These are phyloP conservation scores for Macrobrachium rosenbergii DNA, from an alignment of 1,140 invertebrate genomes.

Conservation along the genomic window DNA sequence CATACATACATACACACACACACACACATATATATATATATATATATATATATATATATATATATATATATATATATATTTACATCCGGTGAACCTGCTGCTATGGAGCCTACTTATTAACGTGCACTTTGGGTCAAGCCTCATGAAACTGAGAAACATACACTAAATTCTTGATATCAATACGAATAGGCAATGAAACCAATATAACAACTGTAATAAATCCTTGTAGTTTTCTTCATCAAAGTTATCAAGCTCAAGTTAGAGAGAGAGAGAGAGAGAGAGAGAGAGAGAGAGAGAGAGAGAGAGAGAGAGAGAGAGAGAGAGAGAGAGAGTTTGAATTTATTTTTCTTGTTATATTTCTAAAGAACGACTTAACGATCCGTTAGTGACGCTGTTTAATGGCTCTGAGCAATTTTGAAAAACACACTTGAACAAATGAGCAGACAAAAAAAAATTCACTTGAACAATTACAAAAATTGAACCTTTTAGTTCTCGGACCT, in stretches of 20 bases:
- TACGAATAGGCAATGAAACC: not conserved
- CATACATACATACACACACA: not conserved
- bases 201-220: too few relatives aligned
- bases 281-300: conserved; percentile 5
- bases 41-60: conserved; percentile 26
- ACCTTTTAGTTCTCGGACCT: too few relatives aligned
- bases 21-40: not conserved
- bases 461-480: too few relatives aligned
- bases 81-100: not conserved
- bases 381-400: too few relatives aligned
- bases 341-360: too few relatives aligned
- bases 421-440: too few relatives aligned
- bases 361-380: not conserved
- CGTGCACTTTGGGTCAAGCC: not conserved
- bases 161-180: not conserved
- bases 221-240: too few relatives aligned
- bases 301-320: not conserved
- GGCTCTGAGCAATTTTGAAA: not conserved
- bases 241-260: too few relatives aligned
- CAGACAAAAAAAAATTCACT: too few relatives aligned
- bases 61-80: conserved; percentile 4
- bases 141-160: not conserved
- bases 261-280: not conserved
- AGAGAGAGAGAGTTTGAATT: not conserved
- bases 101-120: not conserved